These are phyloP conservation scores for Orius insidiosus DNA, from an alignment of 1,140 invertebrate species.

Conservation along the genomic window DNA sequence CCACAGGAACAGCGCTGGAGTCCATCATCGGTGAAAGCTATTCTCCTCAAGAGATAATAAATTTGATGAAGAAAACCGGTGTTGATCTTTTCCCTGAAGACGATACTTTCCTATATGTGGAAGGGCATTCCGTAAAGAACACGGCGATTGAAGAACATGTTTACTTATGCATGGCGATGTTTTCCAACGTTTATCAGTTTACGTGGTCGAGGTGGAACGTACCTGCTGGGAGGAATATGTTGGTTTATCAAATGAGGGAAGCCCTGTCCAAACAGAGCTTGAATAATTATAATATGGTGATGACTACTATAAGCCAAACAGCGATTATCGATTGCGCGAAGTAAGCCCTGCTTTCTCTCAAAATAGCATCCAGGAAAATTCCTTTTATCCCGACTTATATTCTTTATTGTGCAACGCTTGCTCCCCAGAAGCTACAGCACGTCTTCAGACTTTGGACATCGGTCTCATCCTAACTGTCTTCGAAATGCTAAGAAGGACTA, in stretches of 20 bases:
- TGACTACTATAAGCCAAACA: slow-evolving; percentile 42
- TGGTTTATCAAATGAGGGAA: slow-evolving; percentile 56
- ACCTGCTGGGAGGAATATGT: slow-evolving; percentile 39
- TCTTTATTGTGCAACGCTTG: slow-evolving; percentile 29
- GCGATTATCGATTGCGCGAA: slow-evolving; percentile 49
- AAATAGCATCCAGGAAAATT: slow-evolving; percentile 30
- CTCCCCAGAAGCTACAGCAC: slow-evolving; percentile 12
- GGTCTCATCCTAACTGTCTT: slow-evolving; percentile 17
- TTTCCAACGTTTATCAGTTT: slow-evolving; percentile 59
- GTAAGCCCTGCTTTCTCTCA: slow-evolving; percentile 43
- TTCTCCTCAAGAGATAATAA: slow-evolving; percentile 33
- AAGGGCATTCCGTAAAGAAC: slow-evolving; percentile 53
- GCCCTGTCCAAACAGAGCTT: slow-evolving; percentile 33
- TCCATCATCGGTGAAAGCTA: slow-evolving; percentile 35
- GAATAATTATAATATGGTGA: slow-evolving; percentile 35
- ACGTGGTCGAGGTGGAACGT: slow-evolving; percentile 81
- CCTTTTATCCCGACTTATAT: slow-evolving; percentile 49
- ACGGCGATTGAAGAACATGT: slow-evolving; percentile 57
- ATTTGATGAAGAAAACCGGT: slow-evolving; percentile 48
- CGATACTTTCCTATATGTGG: slow-evolving; percentile 68
- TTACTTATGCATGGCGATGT: slow-evolving; percentile 65
- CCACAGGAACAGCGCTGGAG: slow-evolving; percentile 32
- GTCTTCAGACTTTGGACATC: slow-evolving; percentile 11
- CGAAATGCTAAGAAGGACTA: slow-evolving; percentile 13
- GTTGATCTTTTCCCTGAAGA: slow-evolving; percentile 78